These are phyloP conservation scores for Arrhopalites spinosus DNA, from an alignment of 2,888 invertebrate species.

Conservation along the genomic window DNA sequence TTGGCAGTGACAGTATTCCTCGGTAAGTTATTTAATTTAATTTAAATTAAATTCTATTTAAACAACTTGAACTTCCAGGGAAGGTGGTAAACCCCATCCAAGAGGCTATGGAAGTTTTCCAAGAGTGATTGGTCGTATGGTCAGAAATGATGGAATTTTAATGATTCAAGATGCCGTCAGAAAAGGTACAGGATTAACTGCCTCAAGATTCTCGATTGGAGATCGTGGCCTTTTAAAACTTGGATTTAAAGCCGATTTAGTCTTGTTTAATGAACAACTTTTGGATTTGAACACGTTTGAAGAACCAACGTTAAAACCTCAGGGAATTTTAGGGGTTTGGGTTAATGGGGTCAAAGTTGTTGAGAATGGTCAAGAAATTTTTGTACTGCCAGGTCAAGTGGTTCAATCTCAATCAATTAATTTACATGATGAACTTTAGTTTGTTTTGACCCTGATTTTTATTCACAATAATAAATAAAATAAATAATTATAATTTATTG, in stretches of 20 bases:
- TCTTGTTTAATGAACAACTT: conserved; percentile 46
- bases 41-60: too few relatives aligned
- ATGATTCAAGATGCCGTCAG: conserved; percentile 52
- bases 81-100: conserved; percentile 52
- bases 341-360: conserved; percentile 50
- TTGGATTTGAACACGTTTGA: conserved; percentile 49
- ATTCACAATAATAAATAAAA: too few relatives aligned
- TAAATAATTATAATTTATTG: too few relatives aligned
- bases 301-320: conserved; percentile 43
- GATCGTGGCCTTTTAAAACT: conserved; percentile 44
- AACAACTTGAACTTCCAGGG: too few relatives aligned
- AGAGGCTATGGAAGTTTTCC: conserved; percentile 52
- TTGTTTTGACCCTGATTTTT: too few relatives aligned
- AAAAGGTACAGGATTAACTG: conserved; percentile 47
- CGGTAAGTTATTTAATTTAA: too few relatives aligned
- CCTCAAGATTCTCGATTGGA: conserved; percentile 44
- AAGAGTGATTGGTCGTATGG: conserved; percentile 48
- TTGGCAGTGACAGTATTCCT: conserved; percentile 54
- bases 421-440: neutral
- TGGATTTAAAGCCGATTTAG: conserved; percentile 49
- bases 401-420: neutral
- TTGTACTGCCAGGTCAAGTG: conserved; percentile 15
- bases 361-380: conserved; percentile 36
- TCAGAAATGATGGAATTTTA: conserved; percentile 38
- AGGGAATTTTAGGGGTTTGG: conserved; percentile 49